Conservation (phyloP, 1,140 invertebrate genomes). For the Theocolax elegans region DNA sequence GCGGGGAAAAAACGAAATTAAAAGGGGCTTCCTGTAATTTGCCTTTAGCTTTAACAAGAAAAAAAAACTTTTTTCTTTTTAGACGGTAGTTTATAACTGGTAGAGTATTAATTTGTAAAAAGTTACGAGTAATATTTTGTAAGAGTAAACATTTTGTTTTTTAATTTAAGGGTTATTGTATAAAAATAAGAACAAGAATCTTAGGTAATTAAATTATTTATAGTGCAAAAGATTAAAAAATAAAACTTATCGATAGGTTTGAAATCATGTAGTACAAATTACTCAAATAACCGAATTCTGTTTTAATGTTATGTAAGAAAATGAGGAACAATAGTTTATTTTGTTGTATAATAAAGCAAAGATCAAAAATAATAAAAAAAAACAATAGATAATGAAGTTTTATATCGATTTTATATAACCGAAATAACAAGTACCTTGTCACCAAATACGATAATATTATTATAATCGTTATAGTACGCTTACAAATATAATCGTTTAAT, state of each 20-base stretch:
- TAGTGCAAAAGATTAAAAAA: constrained; percentile 12
- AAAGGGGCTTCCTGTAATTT: constrained; percentile 39
- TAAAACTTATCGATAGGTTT: constrained; percentile 6
- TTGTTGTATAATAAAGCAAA: constrained; percentile 15
- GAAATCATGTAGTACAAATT: constrained; percentile 29
- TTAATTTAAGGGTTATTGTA: background rate
- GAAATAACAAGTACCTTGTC: constrained; percentile 25
- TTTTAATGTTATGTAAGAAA: constrained; percentile 17
- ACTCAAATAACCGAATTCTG: constrained; percentile 7
- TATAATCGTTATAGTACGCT: constrained; percentile 20
- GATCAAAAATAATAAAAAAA: no score
- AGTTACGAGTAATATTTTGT: constrained; percentile 18
- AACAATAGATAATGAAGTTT: no score
- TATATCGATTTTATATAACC: constrained; percentile 30
- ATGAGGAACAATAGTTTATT: constrained; percentile 14
- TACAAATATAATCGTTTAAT: constrained; percentile 34
- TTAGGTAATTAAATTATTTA: constrained; percentile 21
- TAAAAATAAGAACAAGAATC: background rate
- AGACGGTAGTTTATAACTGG: constrained; percentile 23
- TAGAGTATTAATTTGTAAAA: constrained; percentile 41
- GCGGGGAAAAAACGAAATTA: constrained; percentile 6
- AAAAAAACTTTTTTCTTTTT: constrained; percentile 5
- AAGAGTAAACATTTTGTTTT: constrained; percentile 14
- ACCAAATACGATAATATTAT: constrained; percentile 23
- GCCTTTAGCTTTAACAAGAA: constrained; percentile 38